Conservation (phyloP, 2,888 invertebrate genomes). For the Chorisops tibialis region DNA sequence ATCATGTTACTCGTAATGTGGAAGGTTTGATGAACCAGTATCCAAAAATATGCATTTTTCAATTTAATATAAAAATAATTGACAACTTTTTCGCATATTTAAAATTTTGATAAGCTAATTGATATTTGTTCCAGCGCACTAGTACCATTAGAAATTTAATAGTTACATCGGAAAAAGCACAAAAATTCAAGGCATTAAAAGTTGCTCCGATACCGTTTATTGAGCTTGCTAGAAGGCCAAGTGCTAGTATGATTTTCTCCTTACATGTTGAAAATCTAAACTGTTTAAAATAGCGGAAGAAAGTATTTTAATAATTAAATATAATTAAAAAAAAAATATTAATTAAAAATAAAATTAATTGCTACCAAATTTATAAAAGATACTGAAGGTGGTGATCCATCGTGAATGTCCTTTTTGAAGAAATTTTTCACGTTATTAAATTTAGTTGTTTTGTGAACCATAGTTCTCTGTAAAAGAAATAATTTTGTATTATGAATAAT, state of each 20-base stretch:
- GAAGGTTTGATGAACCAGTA: too few relatives aligned
- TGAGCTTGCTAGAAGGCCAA: conserved; percentile 56
- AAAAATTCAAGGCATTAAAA: conserved; percentile 61
- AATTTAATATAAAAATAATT: too few relatives aligned
- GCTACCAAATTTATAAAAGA: conserved; percentile 13
- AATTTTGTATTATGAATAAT: too few relatives aligned
- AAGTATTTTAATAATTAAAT: background rate
- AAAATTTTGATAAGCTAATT: too few relatives aligned
- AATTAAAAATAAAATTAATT: background rate
- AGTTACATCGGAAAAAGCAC: conserved; percentile 39
- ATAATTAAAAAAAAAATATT: background rate
- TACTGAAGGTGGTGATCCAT: background rate
- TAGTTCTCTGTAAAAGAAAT: too few relatives aligned
- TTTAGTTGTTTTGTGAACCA: background rate
- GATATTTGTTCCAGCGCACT: too few relatives aligned
- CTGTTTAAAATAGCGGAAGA: conserved; percentile 45
- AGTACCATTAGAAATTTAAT: background rate
- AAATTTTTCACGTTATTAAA: background rate
- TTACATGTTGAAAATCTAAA: conserved; percentile 59
- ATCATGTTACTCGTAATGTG: too few relatives aligned
- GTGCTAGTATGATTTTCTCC: conserved; percentile 56
- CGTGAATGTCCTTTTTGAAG: background rate
- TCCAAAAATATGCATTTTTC: too few relatives aligned
- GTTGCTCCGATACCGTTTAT: conserved; percentile 60
- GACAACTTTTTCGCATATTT: too few relatives aligned